Evolutionary conservation across 1,140 invertebrate genomes (phyloP), one percentile per base, ranked within the genome.

Genomic region (Dreissena polymorpha): DNA sequence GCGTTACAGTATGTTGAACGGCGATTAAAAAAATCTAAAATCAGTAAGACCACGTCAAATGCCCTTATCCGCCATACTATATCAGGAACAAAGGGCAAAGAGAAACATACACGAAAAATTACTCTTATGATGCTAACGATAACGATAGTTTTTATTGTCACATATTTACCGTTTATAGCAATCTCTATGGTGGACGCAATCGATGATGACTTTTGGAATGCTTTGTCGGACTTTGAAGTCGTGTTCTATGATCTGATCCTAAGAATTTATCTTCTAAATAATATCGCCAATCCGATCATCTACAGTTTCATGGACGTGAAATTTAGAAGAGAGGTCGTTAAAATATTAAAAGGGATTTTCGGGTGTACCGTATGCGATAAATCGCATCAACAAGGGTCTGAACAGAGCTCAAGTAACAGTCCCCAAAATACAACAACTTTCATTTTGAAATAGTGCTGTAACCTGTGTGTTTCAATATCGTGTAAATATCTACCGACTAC

Each of bases 191-290:
- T 85, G 13, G 86, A 87, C 29, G 23, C 72, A 14, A 23, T 75
- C 23, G 82, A 78, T 29, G 39, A 55, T 21, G 72, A 80, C 6
- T 77, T 68, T 53, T 87, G 72, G 83, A 55, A 25, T 57, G 12
- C 27, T 27, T 23, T 21, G 51, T 50, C 25, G 27, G 16, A 21
- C 65, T 63, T 0, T 21, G 51, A 49, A 55, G 55, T 50, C 16
- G 71, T 67, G 60, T 49, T 13, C 5, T 23, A 71, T 23, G 84
- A 86, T 55, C 29, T 89, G 27, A 51, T 86, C 12, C 57, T 87
- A 14, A 75, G 88, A 72, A 82, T 84, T 3, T 89, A 87, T 72
- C 85, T 89, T 63, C 72, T 89, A n/a, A 89, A 89, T 73, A 87
- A 85, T 72, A 83, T 74, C 23, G 86, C 82, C 39, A 89, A 89